phyloP scores from a whole-genome alignment of 2,888 invertebrate species.

The Pocota personata region DNA sequence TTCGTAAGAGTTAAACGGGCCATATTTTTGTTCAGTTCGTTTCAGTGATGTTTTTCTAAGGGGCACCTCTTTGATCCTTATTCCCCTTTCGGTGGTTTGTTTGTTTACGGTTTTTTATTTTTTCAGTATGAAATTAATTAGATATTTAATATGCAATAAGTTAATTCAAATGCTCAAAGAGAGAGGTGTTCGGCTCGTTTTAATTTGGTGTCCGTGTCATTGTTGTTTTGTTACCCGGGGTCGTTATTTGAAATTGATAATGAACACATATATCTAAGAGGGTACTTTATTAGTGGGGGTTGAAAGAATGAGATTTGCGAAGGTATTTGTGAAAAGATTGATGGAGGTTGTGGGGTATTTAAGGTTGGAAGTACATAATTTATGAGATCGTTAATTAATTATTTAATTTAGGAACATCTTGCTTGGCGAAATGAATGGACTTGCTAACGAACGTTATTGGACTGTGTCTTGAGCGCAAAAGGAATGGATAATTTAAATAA shows the following conservation, averaged over 20 bases:
- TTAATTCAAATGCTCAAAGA: constrained; percentile 35
- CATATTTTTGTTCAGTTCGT: not conserved
- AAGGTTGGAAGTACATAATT: constrained; percentile 60
- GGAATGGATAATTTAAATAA: constrained; percentile 59
- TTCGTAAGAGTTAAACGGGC: not conserved
- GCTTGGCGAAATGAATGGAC: constrained; percentile 1
- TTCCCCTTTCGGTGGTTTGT: constrained; percentile 15
- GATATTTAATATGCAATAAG: constrained; percentile 64
- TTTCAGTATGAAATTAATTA: constrained; percentile 46
- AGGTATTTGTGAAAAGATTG: constrained; percentile 66
- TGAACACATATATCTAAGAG: constrained; percentile 25
- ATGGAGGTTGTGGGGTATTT: constrained; percentile 46
- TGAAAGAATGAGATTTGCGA: constrained; percentile 44
- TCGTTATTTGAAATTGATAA: constrained; percentile 58
- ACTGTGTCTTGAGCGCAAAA: constrained; percentile 28
- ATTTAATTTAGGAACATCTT: constrained; percentile 67
- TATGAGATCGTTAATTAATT: constrained; percentile 69
- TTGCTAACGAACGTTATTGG: not conserved
- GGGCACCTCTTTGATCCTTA: constrained; percentile 20
- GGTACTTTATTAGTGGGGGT: constrained; percentile 7
- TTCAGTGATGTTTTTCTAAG: not conserved
- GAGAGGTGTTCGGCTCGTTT: constrained; percentile 33
- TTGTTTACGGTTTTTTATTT: constrained; percentile 22
- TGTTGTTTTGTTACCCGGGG: constrained; percentile 12
- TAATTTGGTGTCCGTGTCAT: constrained; percentile 38